A percentile compares a stretch with the other conserved stretches of the same genome.
These are phyloP conservation scores for Drosophila paramelanica DNA, from an alignment of 2,888 invertebrate genomes.

Conservation along the genomic window DNA sequence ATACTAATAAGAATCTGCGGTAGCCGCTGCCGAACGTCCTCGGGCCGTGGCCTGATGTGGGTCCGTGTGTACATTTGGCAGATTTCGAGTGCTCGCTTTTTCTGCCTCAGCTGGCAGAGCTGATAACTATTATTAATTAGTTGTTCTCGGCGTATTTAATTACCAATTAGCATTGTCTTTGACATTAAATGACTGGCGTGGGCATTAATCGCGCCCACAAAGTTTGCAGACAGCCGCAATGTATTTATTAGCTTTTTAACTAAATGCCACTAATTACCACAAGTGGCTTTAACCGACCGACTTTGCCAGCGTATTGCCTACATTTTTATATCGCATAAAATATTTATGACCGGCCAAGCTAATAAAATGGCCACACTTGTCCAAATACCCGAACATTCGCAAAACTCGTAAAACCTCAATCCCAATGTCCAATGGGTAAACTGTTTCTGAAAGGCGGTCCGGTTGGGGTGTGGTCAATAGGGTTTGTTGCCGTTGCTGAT, in stretches of 20 bases:
- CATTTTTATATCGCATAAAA: conserved; percentile 74
- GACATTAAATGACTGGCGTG: conserved; percentile 30
- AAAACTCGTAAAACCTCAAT: conserved; percentile 55
- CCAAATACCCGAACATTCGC: conserved; percentile 49
- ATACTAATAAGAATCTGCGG: conserved; percentile 16
- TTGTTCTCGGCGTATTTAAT: conserved; percentile 36
- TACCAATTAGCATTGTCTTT: conserved; percentile 54
- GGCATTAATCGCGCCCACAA: conserved; percentile 59
- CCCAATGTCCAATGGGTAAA: conserved; percentile 31
- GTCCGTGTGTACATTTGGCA: background rate
- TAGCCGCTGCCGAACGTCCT: background rate
- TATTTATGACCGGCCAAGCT: conserved; percentile 68
- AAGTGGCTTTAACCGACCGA: conserved; percentile 59
- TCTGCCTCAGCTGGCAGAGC: conserved; percentile 1
- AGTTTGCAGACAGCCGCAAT: conserved; percentile 26
- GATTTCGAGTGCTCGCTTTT: background rate
- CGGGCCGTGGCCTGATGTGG: background rate
- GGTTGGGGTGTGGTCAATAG: background rate
- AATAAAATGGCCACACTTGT: conserved; percentile 56
- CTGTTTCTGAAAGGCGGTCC: conserved; percentile 5
- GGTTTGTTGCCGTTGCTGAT: conserved; percentile 8
- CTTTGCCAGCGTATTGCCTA: conserved; percentile 20
- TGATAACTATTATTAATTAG: conserved; percentile 20
- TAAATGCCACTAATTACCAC: conserved; percentile 72
- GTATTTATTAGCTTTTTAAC: conserved; percentile 73